Evolutionary conservation across 2,113 vertebrate species (phyloP).

Genomic region (Myiagra hebetior): DNA sequence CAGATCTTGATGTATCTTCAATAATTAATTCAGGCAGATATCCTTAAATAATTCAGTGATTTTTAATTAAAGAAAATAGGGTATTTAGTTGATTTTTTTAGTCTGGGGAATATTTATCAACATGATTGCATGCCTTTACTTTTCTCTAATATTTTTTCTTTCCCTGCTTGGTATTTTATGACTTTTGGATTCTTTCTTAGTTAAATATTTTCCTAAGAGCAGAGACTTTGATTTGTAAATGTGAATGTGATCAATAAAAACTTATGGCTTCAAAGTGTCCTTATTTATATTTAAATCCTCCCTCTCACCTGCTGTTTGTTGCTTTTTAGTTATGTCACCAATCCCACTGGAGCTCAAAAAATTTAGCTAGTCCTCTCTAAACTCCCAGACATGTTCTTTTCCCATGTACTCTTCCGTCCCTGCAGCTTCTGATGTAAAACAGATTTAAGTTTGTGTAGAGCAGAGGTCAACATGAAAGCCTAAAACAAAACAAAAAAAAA

Average conservation of each 20-base stretch:
- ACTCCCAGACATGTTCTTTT: slow-evolving; percentile 51
- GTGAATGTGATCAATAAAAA: slow-evolving; percentile 79
- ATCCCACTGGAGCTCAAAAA: slow-evolving; percentile 65
- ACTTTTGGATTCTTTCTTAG: not conserved
- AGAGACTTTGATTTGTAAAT: slow-evolving; percentile 81
- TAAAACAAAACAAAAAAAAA: slow-evolving; percentile 58
- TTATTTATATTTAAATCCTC: slow-evolving; percentile 65
- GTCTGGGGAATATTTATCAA: slow-evolving; percentile 13
- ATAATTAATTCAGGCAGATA: slow-evolving; percentile 49
- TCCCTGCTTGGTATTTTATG: not conserved
- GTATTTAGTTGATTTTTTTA: slow-evolving; percentile 18
- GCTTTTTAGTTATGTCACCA: slow-evolving; percentile 84
- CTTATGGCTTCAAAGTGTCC: slow-evolving; percentile 80
- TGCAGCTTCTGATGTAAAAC: slow-evolving; percentile 76
- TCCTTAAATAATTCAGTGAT: slow-evolving; percentile 49
- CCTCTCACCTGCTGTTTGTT: slow-evolving; percentile 83
- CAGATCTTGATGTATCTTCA: slow-evolving; percentile 40
- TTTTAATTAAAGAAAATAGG: slow-evolving; percentile 57
- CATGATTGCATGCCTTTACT: not conserved
- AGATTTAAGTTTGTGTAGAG: slow-evolving; percentile 77
- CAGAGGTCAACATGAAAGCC: slow-evolving; percentile 83
- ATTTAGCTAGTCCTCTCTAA: slow-evolving; percentile 34
- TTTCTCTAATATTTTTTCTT: slow-evolving; percentile 1
- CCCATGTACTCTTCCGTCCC: slow-evolving; percentile 70
- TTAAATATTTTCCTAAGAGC: slow-evolving; percentile 45